Base-by-base conservation (phyloP, 2,888 invertebrate genomes). In the Mesorhabditis spiculigera region DNA sequence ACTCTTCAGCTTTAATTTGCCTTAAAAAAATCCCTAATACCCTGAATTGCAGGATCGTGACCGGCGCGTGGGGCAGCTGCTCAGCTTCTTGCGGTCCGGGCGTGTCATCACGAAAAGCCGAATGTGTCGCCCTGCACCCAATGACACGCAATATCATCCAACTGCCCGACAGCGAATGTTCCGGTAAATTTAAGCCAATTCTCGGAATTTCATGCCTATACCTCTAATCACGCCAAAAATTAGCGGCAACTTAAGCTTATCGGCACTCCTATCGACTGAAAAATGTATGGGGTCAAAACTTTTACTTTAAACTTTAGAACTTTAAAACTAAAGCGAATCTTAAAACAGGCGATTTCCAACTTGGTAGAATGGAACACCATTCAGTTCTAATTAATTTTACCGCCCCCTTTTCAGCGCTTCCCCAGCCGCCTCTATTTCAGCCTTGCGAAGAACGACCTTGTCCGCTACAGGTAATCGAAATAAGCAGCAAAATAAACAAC, bases 151-250 rank as follows among this genome's bases (percentile, higher is more conserved):
- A 76, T 42, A 69, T 77, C 67, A 77, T 84, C 70, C 78, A 77
- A 67, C 72, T 86, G 69, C 84, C 86, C 43, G 81, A 79, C 72
- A 77, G 79, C 65, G 86, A 86, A 72, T 86, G 86, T 67, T 78
- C 80, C 72, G 81, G 85, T 82, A 63, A 44, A 72, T 58, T 50
- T 58, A 63, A 10, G 28, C 28, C 28, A 28, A 28, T 28, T 28
- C 28, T 28, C 28, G 28, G 28, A 28, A 28, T 28, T 28, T 28
- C 28, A 28, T 28, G 28, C 28, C 28, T 28, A 28, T 28, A 28
- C 28, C 28, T n/a, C 28, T 28, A 28, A 28, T 3, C 28, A 28
- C 61, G n/a, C n/a, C n/a, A n/a, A n/a, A 58, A n/a, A n/a, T n/a
- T 58, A 58, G n/a, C n/a, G 61, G n/a, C n/a, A n/a, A n/a, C 61